A percentile compares a stretch with the other conserved stretches of the same genome.
These are phyloP conservation scores for Ephydatia muelleri DNA, from an alignment of 37 sponge, comb jelly and placozoan species.

Conservation along the genomic window DNA sequence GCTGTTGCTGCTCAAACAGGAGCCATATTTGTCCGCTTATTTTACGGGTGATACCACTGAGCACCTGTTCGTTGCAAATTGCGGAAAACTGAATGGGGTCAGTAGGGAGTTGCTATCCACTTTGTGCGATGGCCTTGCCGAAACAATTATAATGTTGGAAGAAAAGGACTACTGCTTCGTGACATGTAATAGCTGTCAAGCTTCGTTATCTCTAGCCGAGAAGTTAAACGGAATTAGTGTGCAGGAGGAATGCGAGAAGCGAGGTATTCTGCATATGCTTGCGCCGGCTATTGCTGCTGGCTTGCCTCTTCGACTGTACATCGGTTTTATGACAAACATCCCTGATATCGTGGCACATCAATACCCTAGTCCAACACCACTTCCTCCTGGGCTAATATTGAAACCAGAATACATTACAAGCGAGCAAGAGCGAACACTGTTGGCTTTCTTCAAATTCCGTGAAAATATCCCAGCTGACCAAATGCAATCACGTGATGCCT, in stretches of 20 bases:
- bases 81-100: slow-evolving; percentile 64
- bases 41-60: slow-evolving; percentile 39
- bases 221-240: slow-evolving; percentile 46
- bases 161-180: slow-evolving; percentile 56
- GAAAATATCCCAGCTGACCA: background rate
- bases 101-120: slow-evolving; percentile 11
- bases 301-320: slow-evolving; percentile 52
- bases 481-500: background rate
- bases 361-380: background rate
- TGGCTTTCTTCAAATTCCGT: slow-evolving; percentile 25
- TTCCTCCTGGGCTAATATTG: slow-evolving; percentile 66
- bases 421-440: slow-evolving; percentile 49
- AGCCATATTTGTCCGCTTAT: slow-evolving; percentile 12
- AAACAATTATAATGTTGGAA: slow-evolving; percentile 23
- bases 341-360: background rate
- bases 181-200: background rate
- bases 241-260: slow-evolving; percentile 7
- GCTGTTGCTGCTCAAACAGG: slow-evolving; percentile 11
- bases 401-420: slow-evolving; percentile 40
- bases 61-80: slow-evolving; percentile 62
- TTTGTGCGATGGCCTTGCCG: slow-evolving; percentile 11
- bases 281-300: slow-evolving; percentile 11
- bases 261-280: background rate
- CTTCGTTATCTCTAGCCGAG: background rate
- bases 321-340: slow-evolving; percentile 28